phyloP scores from a whole-genome alignment of 2,797 vertebrate species.

The Lacerta agilis region DNA sequence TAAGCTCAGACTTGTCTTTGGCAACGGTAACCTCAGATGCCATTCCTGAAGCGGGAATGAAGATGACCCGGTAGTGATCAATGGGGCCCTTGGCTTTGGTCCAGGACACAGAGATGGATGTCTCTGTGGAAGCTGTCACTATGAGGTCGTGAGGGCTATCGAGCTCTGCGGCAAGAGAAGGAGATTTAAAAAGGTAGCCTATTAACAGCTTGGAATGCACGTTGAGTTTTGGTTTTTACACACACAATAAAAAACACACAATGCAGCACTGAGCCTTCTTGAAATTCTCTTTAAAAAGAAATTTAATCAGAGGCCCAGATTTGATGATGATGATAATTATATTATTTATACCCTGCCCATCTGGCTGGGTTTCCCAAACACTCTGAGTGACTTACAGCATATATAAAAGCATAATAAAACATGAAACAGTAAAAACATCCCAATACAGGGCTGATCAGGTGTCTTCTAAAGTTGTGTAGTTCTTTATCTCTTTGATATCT shows the following conservation, averaged over 20 bases:
- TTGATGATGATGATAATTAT: no score
- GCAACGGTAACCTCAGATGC: constrained; percentile 90
- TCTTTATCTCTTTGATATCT: no score
- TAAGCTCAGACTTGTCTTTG: constrained; percentile 83
- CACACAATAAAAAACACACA: not conserved
- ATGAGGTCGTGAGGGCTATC: constrained; percentile 91
- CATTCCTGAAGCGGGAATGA: constrained; percentile 89
- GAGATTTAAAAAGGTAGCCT: constrained; percentile 9
- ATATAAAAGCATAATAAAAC: no score
- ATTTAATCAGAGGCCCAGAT: not conserved
- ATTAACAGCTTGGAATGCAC: not conserved
- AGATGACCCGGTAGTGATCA: constrained; percentile 94
- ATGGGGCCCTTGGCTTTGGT: constrained; percentile 91
- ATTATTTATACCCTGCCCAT: no score
- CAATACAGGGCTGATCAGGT: no score
- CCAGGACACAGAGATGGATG: constrained; percentile 93
- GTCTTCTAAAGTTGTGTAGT: no score
- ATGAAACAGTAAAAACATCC: no score
- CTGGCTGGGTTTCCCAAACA: no score
- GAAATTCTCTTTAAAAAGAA: not conserved
- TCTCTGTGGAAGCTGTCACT: constrained; percentile 93
- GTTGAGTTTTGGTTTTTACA: not conserved
- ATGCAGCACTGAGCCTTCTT: not conserved
- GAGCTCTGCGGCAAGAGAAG: constrained; percentile 79
- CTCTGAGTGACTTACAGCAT: no score